These are phyloP conservation scores for Brachymystax lenok DNA, from an alignment of 2,797 vertebrate genomes.

Conservation along the genomic window DNA sequence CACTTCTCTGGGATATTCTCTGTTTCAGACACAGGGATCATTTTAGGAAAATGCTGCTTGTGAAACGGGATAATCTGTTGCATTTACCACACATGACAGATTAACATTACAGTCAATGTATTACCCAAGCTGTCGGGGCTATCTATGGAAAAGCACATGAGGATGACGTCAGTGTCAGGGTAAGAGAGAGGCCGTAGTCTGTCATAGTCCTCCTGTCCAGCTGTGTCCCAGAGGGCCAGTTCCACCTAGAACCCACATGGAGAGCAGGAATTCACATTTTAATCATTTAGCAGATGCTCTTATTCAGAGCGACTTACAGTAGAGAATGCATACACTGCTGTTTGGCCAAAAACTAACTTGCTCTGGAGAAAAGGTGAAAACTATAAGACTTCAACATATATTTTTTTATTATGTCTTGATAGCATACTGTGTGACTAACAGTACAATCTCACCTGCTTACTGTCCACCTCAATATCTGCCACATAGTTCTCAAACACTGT, in stretches of 20 bases:
- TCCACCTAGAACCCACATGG: constrained; percentile 70
- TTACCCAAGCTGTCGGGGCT: constrained; percentile 84
- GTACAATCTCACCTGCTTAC: constrained; percentile 77
- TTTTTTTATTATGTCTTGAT: too few relatives aligned
- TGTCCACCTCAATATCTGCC: constrained; percentile 82
- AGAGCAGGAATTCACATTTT: neutral
- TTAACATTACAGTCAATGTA: constrained; percentile 4
- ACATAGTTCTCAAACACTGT: constrained; percentile 86
- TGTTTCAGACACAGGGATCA: constrained; percentile 45
- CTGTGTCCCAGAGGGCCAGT: constrained; percentile 84
- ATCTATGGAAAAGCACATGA: constrained; percentile 86
- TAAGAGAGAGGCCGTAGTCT: constrained; percentile 82
- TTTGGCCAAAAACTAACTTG: neutral
- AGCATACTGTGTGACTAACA: neutral
- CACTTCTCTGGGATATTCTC: constrained; percentile 87
- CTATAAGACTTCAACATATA: too few relatives aligned
- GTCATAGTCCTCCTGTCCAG: constrained; percentile 83
- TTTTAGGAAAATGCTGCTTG: neutral
- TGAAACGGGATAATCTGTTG: neutral
- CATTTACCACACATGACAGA: neutral
- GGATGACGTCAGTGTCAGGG: constrained; percentile 85
- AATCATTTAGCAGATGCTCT: too few relatives aligned
- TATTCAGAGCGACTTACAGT: too few relatives aligned
- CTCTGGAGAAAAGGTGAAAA: neutral
- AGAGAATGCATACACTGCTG: neutral